phyloP scores from a whole-genome alignment of 2,888 invertebrate species.

The Drosophila paranaensis region DNA sequence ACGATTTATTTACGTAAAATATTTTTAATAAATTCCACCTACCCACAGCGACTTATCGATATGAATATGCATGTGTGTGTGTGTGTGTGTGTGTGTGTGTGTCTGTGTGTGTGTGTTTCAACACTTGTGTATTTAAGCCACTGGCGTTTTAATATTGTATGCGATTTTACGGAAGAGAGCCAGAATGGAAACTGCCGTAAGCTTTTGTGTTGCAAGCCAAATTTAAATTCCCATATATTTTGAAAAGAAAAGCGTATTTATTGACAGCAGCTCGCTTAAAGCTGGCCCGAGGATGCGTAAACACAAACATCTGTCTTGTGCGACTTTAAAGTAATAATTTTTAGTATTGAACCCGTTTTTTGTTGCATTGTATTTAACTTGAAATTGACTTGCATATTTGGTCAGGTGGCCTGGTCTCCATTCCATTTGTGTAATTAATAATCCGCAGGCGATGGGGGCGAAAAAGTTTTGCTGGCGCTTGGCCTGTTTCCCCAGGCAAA shows the following conservation, averaged over 20 bases:
- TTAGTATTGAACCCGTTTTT: not conserved
- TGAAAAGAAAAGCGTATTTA: not conserved
- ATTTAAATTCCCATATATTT: constrained; percentile 1
- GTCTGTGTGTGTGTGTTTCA: not conserved
- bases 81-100: not conserved
- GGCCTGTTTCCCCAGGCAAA: constrained; percentile 9
- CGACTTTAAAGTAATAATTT: not conserved
- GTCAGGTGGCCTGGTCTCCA: constrained; percentile 26
- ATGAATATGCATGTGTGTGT: not conserved
- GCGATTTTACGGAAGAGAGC: constrained; percentile 1
- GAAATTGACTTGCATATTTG: constrained; percentile 61
- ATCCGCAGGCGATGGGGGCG: constrained; percentile 12
- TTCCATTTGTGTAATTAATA: constrained; percentile 74
- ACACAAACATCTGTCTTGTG: not conserved
- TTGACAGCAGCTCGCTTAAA: not conserved
- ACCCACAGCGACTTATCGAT: not conserved
- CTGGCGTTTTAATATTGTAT: not conserved
- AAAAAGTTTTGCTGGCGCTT: constrained; percentile 32
- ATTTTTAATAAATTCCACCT: not conserved
- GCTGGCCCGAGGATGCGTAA: not conserved
- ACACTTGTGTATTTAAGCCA: constrained; percentile 5
- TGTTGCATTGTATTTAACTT: constrained; percentile 11
- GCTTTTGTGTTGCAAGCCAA: not conserved
- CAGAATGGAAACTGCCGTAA: constrained; percentile 1
- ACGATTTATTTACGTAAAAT: too few relatives aligned